Evolutionary conservation across 2,888 invertebrate species (phyloP), one percentile per base, ranked within the genome.

Genomic region (Phania funesta): DNA sequence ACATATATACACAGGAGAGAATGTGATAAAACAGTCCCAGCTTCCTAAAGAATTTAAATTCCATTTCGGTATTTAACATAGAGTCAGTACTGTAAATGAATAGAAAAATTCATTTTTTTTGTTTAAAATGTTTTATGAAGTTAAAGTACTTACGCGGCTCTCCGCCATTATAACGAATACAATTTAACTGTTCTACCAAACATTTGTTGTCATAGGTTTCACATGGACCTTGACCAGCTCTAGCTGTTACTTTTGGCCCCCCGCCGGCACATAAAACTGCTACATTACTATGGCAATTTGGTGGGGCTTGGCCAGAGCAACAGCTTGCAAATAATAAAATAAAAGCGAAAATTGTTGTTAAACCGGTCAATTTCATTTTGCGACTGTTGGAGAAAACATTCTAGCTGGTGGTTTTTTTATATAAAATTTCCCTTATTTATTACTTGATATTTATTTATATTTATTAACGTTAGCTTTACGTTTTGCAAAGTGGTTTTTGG

Each of bases 131-230:
- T 7, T 29, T 26, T 46, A n/a, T 22, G 7, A 44, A 8, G 35
- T n/a, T 20, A 32, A 11, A 44, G 8, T 46, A 58, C 80, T 75
- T 70, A 80, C 80, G n/a, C 8, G 70, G 29, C 50, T 75, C 64
- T 16, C 64, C 64, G 24, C 24, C 32, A 0, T 16, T 48, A 56
- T 80, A 80, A 16, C 70, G 54, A n/a, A 71, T 65, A 35, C 80
- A 80, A 46, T 80, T 80, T 8, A 80, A 75, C 26, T 70, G 70
- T 11, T 80, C 54, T 3, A 80, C 50, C 13, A 70, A 20, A 18
- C 80, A 80, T 8, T 64, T 44, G n/a, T 62, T 75, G 5, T 64
- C 68, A 70, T 70, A 80, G 11, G 56, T 26, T 52, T 50, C 32
- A 46, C 80, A 80, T 3, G 20, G 11, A 44, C 58, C 64, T 16